Percentiles rank a stretch among this genome's conserved stretches.
phyloP scores from a whole-genome alignment of 2,888 invertebrate genomes.

The Pomacea canaliculata region DNA sequence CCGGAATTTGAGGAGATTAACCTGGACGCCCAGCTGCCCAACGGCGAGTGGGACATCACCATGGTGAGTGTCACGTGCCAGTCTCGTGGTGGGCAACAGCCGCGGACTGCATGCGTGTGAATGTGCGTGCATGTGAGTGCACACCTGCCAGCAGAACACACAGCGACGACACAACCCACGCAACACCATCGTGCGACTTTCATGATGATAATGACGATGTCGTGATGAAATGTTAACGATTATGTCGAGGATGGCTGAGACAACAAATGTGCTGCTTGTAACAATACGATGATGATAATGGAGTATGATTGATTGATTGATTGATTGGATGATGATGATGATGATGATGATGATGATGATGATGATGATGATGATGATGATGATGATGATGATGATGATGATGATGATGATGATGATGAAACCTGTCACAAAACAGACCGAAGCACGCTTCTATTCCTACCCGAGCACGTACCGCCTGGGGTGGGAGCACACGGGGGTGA shows the following conservation, averaged over 20 bases:
- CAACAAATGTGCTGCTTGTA: too few relatives aligned
- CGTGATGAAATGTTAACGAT: too few relatives aligned
- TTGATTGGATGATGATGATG: neutral
- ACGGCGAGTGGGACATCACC: constrained; percentile 51
- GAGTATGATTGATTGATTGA: neutral
- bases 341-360: constrained; percentile 13
- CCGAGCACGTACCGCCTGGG: constrained; percentile 44
- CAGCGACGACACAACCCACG: too few relatives aligned
- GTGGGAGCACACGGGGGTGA: constrained; percentile 46
- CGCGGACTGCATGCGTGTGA: neutral
- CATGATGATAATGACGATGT: too few relatives aligned
- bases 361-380: constrained; percentile 19
- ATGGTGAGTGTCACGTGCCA: neutral
- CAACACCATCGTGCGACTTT: too few relatives aligned
- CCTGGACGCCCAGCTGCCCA: constrained; percentile 43
- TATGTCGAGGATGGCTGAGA: too few relatives aligned
- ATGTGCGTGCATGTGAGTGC: constrained; percentile 2
- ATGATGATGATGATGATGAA: constrained; percentile 20
- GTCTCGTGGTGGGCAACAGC: neutral
- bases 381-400: constrained; percentile 3
- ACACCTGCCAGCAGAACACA: neutral
- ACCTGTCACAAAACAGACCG: constrained; percentile 14
- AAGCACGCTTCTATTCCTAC: constrained; percentile 37
- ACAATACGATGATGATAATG: too few relatives aligned
- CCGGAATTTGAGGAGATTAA: constrained; percentile 41